Base-by-base conservation (phyloP, 1,140 invertebrate genomes). In the Micrasema minimum region DNA sequence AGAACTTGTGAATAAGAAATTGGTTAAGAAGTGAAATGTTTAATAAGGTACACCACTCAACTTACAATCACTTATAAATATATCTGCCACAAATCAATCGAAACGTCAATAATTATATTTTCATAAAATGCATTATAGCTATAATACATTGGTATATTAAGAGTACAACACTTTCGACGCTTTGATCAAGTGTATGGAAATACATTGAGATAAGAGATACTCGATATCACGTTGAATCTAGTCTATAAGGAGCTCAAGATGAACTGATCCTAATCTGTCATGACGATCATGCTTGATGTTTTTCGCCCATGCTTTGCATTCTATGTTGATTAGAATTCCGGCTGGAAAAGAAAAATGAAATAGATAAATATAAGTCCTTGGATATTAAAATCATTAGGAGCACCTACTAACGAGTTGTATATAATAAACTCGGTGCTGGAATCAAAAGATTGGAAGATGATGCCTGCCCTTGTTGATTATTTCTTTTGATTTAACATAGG, bases 161-260 rank as follows among this genome's bases (percentile, higher is more conserved):
- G 14, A 31, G 26, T 31, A 31, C 26, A 65, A 48, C 46, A 48
- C 26, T 35, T 41, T 67, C 38, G 55, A 59, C 18, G 55, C 37
- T 22, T 41, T 59, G 55, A 31, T 41, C 55, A 59, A 72, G 43
- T 69, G 38, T 53, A 59, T 46, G 64, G 45, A 55, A 41, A 43
- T 73, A 67, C 35, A 46, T 50, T 45, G 11, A 46, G 22, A 67
- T 1, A 50, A 26, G 53, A 48, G 51, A 35, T 38, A 31, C 26
- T 31, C 31, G 50, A 38, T 69, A 18, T 59, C n/a, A 20, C n/a
- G 55, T 7, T 22, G 35, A 14, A 55, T 35, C 88, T 93, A 96
- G 85, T 96, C 94, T 72, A 96, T 90, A 83, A 96, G 87, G 35
- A 97, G 80, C 82, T 96, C 94, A 79, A 96, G 96, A 80, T 96